Conservation (phyloP, 2,797 vertebrate genomes). For the Numenius phaeopus region DNA sequence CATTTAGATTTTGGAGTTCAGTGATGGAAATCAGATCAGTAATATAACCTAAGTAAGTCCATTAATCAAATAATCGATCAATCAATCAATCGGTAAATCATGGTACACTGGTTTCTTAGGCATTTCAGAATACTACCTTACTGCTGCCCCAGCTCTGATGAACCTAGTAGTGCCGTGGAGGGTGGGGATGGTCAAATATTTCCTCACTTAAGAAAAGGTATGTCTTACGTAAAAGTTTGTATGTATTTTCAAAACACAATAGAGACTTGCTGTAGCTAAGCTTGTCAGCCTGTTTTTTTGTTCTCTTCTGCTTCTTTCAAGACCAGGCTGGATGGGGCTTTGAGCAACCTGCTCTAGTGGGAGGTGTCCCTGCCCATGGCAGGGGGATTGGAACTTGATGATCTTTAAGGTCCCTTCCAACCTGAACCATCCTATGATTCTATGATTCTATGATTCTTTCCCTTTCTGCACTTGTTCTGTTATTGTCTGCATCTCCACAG, state of each 20-base stretch:
- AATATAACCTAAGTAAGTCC: neutral
- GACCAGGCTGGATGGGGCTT: too few species aligned
- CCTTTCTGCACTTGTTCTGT: neutral
- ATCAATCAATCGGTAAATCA: neutral
- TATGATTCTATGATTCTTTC: too few species aligned
- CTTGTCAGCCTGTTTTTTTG: neutral
- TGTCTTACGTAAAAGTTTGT: neutral
- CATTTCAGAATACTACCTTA: neutral
- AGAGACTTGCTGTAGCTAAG: neutral
- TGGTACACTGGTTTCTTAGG: neutral
- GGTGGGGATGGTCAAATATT: neutral
- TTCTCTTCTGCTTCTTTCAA: neutral
- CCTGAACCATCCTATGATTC: too few species aligned
- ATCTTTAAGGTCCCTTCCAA: too few species aligned
- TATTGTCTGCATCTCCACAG: neutral
- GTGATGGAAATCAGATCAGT: neutral
- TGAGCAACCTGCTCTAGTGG: too few species aligned
- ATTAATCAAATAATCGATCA: neutral
- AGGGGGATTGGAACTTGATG: too few species aligned
- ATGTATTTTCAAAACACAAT: neutral
- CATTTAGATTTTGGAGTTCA: neutral
- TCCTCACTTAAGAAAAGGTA: neutral
- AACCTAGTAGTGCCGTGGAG: neutral
- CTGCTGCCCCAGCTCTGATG: neutral
- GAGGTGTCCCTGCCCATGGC: too few species aligned